phyloP scores from a whole-genome alignment of 2,113 vertebrate species.

The Alligator sinensis region DNA sequence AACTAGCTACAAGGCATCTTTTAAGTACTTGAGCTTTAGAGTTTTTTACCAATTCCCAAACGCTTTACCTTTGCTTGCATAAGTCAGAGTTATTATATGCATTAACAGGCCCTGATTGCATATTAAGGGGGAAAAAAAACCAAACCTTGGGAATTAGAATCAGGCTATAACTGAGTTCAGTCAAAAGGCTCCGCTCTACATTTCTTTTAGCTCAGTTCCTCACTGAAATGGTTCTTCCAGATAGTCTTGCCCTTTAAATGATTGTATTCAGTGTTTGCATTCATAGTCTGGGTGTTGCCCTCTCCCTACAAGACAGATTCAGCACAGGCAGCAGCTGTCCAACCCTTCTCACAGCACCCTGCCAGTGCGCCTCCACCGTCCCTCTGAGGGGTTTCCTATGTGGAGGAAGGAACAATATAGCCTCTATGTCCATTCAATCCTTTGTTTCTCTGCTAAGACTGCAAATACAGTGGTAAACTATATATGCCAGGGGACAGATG shows the following conservation, averaged over 20 bases:
- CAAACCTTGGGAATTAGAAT: not conserved
- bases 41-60: slow-evolving; percentile 23
- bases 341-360: not conserved
- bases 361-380: not conserved
- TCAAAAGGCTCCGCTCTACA: not conserved
- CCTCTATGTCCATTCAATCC: not conserved
- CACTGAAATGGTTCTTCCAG: not conserved
- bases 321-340: not conserved
- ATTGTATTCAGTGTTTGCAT: slow-evolving; percentile 42
- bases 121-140: not conserved
- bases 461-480: not conserved
- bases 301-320: slow-evolving; percentile 22
- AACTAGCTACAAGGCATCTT: slow-evolving; percentile 2
- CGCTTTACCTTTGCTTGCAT: not conserved
- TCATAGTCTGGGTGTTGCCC: not conserved
- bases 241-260: not conserved
- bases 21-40: slow-evolving; percentile 16
- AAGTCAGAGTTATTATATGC: not conserved
- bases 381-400: not conserved
- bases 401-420: not conserved
- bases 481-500: not conserved
- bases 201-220: slow-evolving; percentile 20
- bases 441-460: slow-evolving; percentile 25
- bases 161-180: slow-evolving; percentile 20
- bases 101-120: not conserved